These are phyloP conservation scores for Galeruca laticollis DNA, from an alignment of 2,888 invertebrate species.

Conservation along the genomic window DNA sequence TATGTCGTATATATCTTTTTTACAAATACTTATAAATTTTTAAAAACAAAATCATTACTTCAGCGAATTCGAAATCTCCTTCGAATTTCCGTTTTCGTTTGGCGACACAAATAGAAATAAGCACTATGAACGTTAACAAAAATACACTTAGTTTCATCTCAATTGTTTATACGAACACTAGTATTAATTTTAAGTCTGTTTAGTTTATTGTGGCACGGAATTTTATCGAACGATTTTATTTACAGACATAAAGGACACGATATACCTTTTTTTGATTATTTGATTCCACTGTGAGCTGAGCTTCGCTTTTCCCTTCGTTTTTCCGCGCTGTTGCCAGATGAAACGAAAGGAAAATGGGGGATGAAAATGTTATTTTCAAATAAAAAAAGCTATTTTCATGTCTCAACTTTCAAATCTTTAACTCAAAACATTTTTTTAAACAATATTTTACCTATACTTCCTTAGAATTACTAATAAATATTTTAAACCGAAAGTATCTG, in stretches of 20 bases:
- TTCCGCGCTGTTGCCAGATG: constrained; percentile 36
- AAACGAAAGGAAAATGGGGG: neutral
- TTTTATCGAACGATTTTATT: constrained; percentile 41
- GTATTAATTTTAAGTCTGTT: constrained; percentile 24
- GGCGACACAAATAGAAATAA: constrained; percentile 65
- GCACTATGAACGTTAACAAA: constrained; percentile 65
- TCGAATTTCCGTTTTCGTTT: constrained; percentile 80
- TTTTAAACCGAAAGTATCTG: no score
- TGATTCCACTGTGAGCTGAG: constrained; percentile 52
- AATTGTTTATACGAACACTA: constrained; percentile 35
- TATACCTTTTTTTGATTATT: constrained; percentile 62
- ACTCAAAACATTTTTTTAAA: no score
- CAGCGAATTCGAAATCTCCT: constrained; percentile 83
- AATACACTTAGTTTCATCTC: constrained; percentile 67
- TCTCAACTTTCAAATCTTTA: no score
- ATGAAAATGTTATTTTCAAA: neutral
- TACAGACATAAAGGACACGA: constrained; percentile 57
- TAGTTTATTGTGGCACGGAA: constrained; percentile 26
- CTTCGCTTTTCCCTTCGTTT: constrained; percentile 48
- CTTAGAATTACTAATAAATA: no score
- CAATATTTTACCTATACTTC: no score
- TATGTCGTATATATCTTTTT: no score
- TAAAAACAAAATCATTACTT: constrained; percentile 69
- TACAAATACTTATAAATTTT: neutral
- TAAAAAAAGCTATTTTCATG: no score